Evolutionary conservation across 2,113 vertebrate genomes (phyloP).

Genomic region (Archocentrus centrarchus): DNA sequence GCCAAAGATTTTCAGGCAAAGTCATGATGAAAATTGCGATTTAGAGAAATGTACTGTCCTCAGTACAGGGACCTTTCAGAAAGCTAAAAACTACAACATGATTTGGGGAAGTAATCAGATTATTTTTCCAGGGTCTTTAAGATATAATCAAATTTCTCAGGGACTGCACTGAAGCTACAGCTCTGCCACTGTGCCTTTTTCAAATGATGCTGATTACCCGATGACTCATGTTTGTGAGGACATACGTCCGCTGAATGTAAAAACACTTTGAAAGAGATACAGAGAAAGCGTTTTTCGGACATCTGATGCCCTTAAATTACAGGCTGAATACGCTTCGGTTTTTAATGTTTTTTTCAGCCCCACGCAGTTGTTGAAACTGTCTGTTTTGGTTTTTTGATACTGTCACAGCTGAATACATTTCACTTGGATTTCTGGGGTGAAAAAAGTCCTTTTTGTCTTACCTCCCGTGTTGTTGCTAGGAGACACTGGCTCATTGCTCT

Average conservation of each 20-base stretch:
- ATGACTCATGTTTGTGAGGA: conserved; percentile 41
- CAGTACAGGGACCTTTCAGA: neutral
- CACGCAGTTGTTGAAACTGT: neutral
- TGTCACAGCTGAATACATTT: conserved; percentile 23
- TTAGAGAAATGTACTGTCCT: neutral
- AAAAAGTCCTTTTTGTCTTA: conserved; percentile 53
- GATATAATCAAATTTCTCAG: neutral
- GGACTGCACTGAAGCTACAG: neutral
- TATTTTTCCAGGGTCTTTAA: neutral
- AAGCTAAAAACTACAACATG: neutral
- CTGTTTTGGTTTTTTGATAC: neutral
- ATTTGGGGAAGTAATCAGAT: conserved; percentile 2
- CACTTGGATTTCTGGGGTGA: conserved; percentile 23
- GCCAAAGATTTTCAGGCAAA: neutral
- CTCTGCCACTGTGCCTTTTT: neutral
- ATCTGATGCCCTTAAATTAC: neutral
- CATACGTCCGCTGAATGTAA: conserved; percentile 1
- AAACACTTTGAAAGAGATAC: conserved; percentile 12
- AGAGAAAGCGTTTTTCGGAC: neutral
- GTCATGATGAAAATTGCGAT: neutral
- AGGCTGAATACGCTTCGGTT: neutral
- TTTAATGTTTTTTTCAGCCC: neutral
- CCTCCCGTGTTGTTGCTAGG: conserved; percentile 89
- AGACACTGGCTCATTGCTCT: conserved; percentile 90
- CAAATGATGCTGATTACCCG: conserved; percentile 10